Conservation (phyloP, 1,140 invertebrate genomes). For the Zaprionus africanus region DNA sequence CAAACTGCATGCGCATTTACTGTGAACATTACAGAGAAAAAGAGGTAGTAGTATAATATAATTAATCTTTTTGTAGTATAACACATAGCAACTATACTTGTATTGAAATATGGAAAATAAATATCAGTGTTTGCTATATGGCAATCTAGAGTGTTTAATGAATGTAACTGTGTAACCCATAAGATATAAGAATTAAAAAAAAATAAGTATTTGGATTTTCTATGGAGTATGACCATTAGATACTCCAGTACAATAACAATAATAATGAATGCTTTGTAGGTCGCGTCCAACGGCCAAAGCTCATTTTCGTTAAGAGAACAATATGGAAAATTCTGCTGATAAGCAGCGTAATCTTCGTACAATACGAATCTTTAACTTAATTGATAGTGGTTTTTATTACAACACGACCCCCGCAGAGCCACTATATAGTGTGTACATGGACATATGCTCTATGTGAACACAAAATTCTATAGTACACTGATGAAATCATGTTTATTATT, state of each 20-base stretch:
- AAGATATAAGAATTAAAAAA: too few relatives aligned
- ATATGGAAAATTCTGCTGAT: background rate
- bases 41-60: constrained; percentile 16
- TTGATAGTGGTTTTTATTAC: background rate
- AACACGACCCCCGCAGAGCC: background rate
- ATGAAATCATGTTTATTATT: constrained; percentile 1
- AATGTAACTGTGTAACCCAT: background rate
- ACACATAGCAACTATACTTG: constrained; percentile 13
- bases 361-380: background rate
- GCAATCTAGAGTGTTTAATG: background rate
- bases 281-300: background rate
- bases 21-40: constrained; percentile 4
- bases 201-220: too few relatives aligned
- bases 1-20: constrained; percentile 45
- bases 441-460: background rate
- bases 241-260: too few relatives aligned
- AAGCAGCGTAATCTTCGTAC: background rate
- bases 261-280: too few relatives aligned
- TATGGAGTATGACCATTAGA: too few relatives aligned
- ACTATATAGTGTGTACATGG: too few relatives aligned
- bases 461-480: background rate
- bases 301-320: background rate
- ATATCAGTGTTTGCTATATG: constrained; percentile 9
- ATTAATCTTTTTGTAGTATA: constrained; percentile 19
- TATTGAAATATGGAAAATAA: constrained; percentile 32